Evolutionary conservation across 2,888 invertebrate genomes (phyloP).

Genomic region (Tortrix viridana): DNA sequence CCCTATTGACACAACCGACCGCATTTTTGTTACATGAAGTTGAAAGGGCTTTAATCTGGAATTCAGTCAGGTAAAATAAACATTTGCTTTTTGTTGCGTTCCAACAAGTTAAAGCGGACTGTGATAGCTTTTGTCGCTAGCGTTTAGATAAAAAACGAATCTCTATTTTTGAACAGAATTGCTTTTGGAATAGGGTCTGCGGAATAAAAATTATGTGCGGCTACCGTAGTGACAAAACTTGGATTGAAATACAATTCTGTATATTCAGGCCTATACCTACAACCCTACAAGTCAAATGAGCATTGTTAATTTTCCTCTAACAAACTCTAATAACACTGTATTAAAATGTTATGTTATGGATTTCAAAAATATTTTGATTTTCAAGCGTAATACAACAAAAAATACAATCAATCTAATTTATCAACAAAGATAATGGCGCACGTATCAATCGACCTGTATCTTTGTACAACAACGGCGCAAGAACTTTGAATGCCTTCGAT

Average conservation of each 20-base stretch:
- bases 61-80: conserved; percentile 73
- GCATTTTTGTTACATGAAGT: conserved; percentile 71
- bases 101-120: conserved; percentile 54
- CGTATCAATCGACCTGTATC: conserved; percentile 34
- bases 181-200: conserved; percentile 29
- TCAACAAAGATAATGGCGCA: conserved; percentile 6
- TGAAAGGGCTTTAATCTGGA: conserved; percentile 71
- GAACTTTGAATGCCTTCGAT: conserved; percentile 59
- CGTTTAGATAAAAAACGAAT: conserved; percentile 37
- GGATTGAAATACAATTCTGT: conserved; percentile 26
- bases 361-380: background rate
- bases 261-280: too few relatives aligned
- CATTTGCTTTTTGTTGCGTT: conserved; percentile 63
- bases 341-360: background rate
- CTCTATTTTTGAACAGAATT: conserved; percentile 35
- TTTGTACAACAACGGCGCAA: conserved; percentile 65
- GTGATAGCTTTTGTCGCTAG: conserved; percentile 44
- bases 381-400: background rate
- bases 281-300: background rate
- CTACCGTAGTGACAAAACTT: conserved; percentile 27
- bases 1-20: conserved; percentile 69
- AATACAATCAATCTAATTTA: conserved; percentile 8
- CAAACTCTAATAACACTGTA: background rate
- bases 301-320: background rate
- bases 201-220: conserved; percentile 29